Percentiles rank a stretch among this genome's conserved stretches.
These are phyloP conservation scores for Xylocopa sonorina DNA, from an alignment of 1,140 invertebrate species.

Conservation along the genomic window DNA sequence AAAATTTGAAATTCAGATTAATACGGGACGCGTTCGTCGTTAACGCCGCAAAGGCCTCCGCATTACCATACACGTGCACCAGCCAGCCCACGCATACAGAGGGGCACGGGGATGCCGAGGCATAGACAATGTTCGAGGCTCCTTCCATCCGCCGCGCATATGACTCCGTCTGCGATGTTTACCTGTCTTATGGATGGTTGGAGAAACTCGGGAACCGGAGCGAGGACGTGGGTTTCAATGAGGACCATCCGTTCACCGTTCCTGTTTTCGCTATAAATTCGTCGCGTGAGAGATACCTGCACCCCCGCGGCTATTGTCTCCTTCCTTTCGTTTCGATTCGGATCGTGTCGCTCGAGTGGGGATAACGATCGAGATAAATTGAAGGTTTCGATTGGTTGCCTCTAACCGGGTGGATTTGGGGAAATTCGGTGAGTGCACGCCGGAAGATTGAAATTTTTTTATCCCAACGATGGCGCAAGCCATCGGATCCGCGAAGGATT, in stretches of 20 bases:
- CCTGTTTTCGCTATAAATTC: conserved; percentile 25
- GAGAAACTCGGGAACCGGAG: conserved; percentile 6
- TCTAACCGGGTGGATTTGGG: too few relatives aligned
- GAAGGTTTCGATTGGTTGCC: too few relatives aligned
- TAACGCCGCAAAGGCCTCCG: conserved; percentile 56
- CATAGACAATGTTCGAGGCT: background rate
- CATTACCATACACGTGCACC: conserved; percentile 58
- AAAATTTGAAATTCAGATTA: conserved; percentile 67
- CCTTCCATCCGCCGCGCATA: conserved; percentile 24
- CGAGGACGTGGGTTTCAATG: conserved; percentile 24
- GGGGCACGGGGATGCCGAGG: background rate
- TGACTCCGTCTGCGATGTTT: conserved; percentile 44
- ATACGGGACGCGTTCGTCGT: conserved; percentile 58
- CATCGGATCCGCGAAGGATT: too few relatives aligned
- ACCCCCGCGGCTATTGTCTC: background rate
- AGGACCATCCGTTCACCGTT: conserved; percentile 14
- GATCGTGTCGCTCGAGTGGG: background rate
- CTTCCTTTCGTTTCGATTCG: background rate
- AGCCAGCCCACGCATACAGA: conserved; percentile 40
- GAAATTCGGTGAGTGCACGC: too few relatives aligned
- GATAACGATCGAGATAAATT: too few relatives aligned
- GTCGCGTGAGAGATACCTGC: too few relatives aligned
- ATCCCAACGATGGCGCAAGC: too few relatives aligned
- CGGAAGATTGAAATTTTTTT: too few relatives aligned
- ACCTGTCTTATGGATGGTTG: conserved; percentile 39